A percentile compares a stretch with the other conserved stretches of the same genome.
Conservation (phyloP, 1,140 invertebrate genomes). For the Piezodorus guildinii region DNA sequence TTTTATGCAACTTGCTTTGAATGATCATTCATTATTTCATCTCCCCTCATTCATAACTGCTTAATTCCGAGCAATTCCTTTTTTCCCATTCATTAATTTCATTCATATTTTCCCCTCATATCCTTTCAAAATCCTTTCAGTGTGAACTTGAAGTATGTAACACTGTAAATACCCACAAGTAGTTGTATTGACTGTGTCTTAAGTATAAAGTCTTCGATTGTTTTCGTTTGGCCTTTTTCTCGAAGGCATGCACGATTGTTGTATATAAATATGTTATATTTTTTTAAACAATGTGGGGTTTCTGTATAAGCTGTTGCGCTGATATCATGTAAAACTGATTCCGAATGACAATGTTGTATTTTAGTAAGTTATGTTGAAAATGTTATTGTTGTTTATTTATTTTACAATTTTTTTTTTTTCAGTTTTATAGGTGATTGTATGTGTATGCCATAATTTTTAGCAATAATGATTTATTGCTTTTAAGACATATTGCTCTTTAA, state of each 20-base stretch:
- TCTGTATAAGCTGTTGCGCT: slow-evolving; percentile 1
- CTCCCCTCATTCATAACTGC: too few relatives aligned
- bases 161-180: slow-evolving; percentile 12
- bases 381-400: slow-evolving; percentile 1
- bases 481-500: not conserved
- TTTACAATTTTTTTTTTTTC: not conserved
- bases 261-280: not conserved
- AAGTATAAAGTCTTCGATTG: not conserved
- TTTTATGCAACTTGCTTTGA: too few relatives aligned
- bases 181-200: not conserved
- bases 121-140: too few relatives aligned
- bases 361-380: not conserved
- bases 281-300: not conserved
- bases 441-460: too few relatives aligned
- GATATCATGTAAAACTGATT: not conserved
- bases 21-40: too few relatives aligned
- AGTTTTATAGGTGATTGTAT: too few relatives aligned
- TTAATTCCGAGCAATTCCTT: too few relatives aligned
- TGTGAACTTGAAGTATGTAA: not conserved
- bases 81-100: too few relatives aligned
- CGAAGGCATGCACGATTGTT: slow-evolving; percentile 1
- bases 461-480: too few relatives aligned
- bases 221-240: slow-evolving; percentile 1
- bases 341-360: slow-evolving; percentile 6
- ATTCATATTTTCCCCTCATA: too few relatives aligned